Conservation (phyloP, 2,888 invertebrate genomes). For the Peribatodes rhomboidaria region DNA sequence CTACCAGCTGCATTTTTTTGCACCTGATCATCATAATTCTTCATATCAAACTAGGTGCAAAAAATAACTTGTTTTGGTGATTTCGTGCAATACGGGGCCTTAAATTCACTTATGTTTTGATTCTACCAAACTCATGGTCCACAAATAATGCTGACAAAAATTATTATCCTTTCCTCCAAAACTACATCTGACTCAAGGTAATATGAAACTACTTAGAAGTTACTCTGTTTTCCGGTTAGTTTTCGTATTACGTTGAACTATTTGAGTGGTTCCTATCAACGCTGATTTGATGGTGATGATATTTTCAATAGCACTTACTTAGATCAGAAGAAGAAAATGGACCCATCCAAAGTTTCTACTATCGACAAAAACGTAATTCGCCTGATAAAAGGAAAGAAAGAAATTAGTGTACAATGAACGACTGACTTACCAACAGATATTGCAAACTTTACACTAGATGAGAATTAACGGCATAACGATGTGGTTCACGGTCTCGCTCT, state of each 20-base stretch:
- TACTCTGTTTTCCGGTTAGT: slow-evolving; percentile 25
- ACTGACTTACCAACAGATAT: no score
- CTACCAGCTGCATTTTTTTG: no score
- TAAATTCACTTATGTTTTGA: no score
- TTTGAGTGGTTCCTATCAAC: neutral
- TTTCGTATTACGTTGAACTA: neutral
- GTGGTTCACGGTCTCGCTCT: no score
- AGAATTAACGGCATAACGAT: no score
- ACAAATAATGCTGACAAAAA: neutral
- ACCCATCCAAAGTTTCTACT: neutral
- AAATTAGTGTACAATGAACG: no score
- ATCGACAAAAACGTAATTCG: neutral
- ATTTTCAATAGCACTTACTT: neutral
- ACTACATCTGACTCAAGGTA: slow-evolving; percentile 44
- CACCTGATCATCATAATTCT: no score
- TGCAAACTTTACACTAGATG: no score
- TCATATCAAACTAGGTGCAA: no score
- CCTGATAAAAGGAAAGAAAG: no score
- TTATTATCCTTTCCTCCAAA: slow-evolving; percentile 36
- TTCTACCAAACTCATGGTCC: neutral
- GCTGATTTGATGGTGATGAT: neutral
- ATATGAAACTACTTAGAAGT: slow-evolving; percentile 36
- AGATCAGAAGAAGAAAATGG: neutral
- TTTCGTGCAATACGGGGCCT: no score
- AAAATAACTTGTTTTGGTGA: no score